Evolutionary conservation across 2,797 vertebrate genomes (phyloP).

Genomic region (Pogonophryne albipinna): DNA sequence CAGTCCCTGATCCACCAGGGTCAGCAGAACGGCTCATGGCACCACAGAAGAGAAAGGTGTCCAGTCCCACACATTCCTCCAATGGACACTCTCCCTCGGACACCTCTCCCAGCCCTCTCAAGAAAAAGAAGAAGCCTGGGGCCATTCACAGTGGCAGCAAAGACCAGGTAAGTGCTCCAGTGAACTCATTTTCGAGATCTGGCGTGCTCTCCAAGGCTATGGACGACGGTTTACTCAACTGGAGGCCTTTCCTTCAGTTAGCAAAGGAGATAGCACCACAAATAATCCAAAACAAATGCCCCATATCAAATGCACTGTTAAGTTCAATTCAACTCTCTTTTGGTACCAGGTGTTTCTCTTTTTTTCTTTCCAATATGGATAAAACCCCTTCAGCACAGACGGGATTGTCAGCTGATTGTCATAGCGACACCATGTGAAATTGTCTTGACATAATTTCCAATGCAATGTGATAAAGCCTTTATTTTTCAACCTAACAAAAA

Average conservation of each 20-base stretch:
- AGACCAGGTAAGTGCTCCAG: conserved; percentile 90
- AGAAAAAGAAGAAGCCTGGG: conserved; percentile 99
- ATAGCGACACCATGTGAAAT: too few relatives aligned
- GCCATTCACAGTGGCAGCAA: conserved; percentile 92
- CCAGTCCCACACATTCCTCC: conserved; percentile 97
- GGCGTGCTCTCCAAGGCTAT: conserved; percentile 32
- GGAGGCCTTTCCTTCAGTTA: background rate
- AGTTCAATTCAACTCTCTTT: too few relatives aligned
- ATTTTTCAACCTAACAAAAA: too few relatives aligned
- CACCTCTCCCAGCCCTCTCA: conserved; percentile 94
- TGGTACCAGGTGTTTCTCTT: too few relatives aligned
- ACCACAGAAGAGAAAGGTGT: conserved; percentile 93
- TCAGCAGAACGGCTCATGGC: conserved; percentile 88
- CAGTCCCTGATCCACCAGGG: conserved; percentile 89
- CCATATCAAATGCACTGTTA: too few relatives aligned
- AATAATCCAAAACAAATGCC: background rate
- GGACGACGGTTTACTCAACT: background rate
- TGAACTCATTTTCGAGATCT: conserved; percentile 18
- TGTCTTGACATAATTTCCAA: too few relatives aligned
- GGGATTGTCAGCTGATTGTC: too few relatives aligned
- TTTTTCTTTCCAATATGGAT: too few relatives aligned
- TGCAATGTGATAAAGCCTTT: too few relatives aligned
- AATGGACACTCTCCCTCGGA: conserved; percentile 98
- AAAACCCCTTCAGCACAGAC: too few relatives aligned
- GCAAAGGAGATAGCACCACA: too few relatives aligned